These are phyloP conservation scores for Crocidura indochinensis DNA, from an alignment of 2,797 vertebrate genomes.

Conservation along the genomic window DNA sequence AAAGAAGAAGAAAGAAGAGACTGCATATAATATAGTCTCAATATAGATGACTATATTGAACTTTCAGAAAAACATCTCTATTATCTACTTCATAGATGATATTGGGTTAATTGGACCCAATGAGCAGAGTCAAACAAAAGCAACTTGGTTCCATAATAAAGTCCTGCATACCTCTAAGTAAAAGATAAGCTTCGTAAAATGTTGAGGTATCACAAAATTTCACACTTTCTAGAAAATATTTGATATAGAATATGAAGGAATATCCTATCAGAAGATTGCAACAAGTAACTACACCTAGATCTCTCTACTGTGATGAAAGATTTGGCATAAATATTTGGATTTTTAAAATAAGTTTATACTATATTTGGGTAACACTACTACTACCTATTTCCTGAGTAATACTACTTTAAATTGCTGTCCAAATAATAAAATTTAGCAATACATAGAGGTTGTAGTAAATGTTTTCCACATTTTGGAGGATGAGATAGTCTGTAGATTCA, in stretches of 20 bases:
- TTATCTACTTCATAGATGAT: background rate
- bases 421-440: background rate
- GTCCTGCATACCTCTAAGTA: background rate
- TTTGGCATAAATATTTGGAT: background rate
- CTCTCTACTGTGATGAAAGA: background rate
- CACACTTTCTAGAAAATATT: background rate
- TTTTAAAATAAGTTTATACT: background rate
- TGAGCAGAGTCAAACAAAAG: background rate
- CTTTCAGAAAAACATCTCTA: slow-evolving; percentile 26
- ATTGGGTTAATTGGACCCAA: background rate
- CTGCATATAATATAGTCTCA: no score
- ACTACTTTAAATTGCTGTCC: background rate
- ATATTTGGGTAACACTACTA: background rate
- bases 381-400: background rate
- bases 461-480: background rate
- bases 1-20: no score
- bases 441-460: background rate
- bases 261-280: background rate
- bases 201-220: background rate
- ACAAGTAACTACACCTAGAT: background rate
- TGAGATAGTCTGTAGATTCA: background rate
- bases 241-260: background rate
- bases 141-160: background rate
- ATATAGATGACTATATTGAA: slow-evolving; percentile 8
- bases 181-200: background rate